Percentiles rank a stretch among this genome's conserved stretches.
phyloP scores from a whole-genome alignment of 2,888 invertebrate species.

The Tetragonisca angustula region DNA sequence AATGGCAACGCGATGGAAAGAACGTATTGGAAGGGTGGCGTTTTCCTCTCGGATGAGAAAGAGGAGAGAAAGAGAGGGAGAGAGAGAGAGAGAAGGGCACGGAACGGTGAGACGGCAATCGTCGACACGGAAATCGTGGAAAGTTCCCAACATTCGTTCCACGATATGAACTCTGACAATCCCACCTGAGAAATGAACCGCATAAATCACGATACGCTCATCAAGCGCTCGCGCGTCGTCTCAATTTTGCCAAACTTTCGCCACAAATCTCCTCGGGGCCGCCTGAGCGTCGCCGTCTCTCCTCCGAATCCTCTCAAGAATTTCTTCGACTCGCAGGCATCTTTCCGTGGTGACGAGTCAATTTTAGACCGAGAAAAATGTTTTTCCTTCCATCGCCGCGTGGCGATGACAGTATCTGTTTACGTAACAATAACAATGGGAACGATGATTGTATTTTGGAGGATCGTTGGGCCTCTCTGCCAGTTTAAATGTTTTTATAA shows the following conservation, averaged over 20 bases:
- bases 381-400: background rate
- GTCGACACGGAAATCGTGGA: conserved; percentile 25
- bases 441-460: conserved; percentile 13
- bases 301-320: conserved; percentile 47
- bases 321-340: conserved; percentile 45
- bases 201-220: conserved; percentile 67
- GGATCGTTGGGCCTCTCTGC: background rate
- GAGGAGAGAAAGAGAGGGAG: background rate
- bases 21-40: background rate
- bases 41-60: background rate
- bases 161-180: conserved; percentile 51
- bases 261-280: conserved; percentile 49
- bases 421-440: conserved; percentile 14
- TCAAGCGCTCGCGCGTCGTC: conserved; percentile 55
- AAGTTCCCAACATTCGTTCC: conserved; percentile 63
- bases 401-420: background rate
- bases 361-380: conserved; percentile 56
- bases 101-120: conserved; percentile 6
- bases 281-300: conserved; percentile 47
- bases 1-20: conserved; percentile 1
- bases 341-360: conserved; percentile 42
- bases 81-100: background rate
- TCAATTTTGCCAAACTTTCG: conserved; percentile 67
- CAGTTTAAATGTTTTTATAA: background rate
- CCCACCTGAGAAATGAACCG: conserved; percentile 63